Evolutionary conservation across 2,888 invertebrate species (phyloP), one percentile per base, ranked within the genome.

Genomic region (Hydriomena furcata): DNA sequence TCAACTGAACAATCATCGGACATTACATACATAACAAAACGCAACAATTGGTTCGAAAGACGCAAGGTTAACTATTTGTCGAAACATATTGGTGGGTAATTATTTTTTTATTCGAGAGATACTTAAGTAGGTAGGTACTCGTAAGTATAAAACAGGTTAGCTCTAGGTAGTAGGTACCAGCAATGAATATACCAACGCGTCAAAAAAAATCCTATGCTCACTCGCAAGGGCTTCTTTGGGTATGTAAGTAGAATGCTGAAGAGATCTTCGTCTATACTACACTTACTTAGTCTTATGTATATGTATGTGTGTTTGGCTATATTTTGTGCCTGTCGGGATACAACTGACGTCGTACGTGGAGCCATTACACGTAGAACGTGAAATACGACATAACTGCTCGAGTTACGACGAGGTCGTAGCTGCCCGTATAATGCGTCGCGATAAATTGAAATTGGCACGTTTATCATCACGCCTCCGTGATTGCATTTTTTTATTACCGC

Each of bases 401-500:
- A 78, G 81, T 80, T 82, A 84, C 81, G 80, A 71, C 74, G 53
- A 55, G 70, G 65, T 71, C 73, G 73, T 71, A 77, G 68, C 68
- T 62, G 76, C 66, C 75, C 79, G 72, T 77, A 78, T 81, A 83
- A 82, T 73, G 73, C 65, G 76, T 66, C 69, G 71, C 77, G 74
- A 81, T 82, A 80, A 81, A 84, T 82, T 83, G 82, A 82, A 81
- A 82, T 76, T 78, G 82, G 68, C 71, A 74, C 75, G 66, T 80
- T 76, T 79, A 79, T 79, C 82, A 79, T 79, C 77, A 61, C 70
- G 69, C 67, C 61, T 65, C 68, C 61, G 76, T 78, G 84, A 82
- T 83, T 81, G 76, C 76, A 73, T 77, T 76, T 74, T 80, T 76
- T 80, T 74, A 68, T 66, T 63, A 61, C 59, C 64, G 47, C 48